Base-by-base conservation (phyloP, 2,113 vertebrate genomes). In the Microcebus jonahi region DNA sequence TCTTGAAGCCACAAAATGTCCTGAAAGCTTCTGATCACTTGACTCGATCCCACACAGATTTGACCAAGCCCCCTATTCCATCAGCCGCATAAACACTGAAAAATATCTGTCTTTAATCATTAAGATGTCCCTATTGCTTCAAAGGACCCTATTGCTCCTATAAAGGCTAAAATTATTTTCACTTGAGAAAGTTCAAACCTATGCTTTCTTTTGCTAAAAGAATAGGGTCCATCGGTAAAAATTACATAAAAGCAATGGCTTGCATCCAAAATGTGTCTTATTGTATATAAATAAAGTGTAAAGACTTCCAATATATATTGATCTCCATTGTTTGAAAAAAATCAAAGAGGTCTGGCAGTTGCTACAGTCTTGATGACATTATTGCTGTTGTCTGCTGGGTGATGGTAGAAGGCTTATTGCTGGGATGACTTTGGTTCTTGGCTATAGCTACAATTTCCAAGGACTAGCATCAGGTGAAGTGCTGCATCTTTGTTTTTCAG, bases 11-110 rank as follows among this genome's bases (percentile, higher is more conserved):
- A 88, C 86, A 91, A 63, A 96, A 97, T 79, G 55, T 80, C 77
- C 96, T 97, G 87, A 95, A 95, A 97, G 95, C 76, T 61, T 94
- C 91, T 93, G 79, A 88, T 93, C 68, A 48, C 95, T 97, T 86
- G 86, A 91, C 75, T 79, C 29, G 89, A 48, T 50, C 61, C 27
- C 29, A 55, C 79, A 80, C 11, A 80, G 55, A 75, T 25, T 42
- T 92, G 73, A 91, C 94, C 80, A 45, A 87, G 73, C 31, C 53
- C 27, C 23, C 48, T n/a, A 34, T 31, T 39, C 70, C n/a, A 25
- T 50, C 73, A n/a, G 65, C 50, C 27, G 61, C 73, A 31, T 5
- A 65, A 0, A 79, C 27, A 39, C 48, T 42, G 68, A 84, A 88
- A 97, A 95, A 91, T 89, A 90, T 31, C 59, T 93, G 59, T 94